These are phyloP conservation scores for Microchrysa polita DNA, from an alignment of 2,888 invertebrate species.

Conservation along the genomic window DNA sequence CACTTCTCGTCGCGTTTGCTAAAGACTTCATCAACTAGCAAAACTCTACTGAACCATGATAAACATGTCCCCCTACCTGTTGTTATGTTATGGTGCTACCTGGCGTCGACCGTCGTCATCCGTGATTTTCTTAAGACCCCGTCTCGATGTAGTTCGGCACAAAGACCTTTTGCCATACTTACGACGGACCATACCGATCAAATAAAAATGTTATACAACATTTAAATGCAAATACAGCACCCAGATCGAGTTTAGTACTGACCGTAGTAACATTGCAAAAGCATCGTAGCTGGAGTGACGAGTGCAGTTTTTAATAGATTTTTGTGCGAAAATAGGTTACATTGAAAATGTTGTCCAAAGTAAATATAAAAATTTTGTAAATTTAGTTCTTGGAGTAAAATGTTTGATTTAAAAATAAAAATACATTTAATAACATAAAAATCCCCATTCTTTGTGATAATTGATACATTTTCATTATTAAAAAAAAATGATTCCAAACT, in stretches of 20 bases:
- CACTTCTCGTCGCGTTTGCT: conserved; percentile 21
- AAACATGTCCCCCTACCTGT: conserved; percentile 36
- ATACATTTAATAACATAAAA: background rate
- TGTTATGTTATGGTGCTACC: no score
- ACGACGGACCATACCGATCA: background rate
- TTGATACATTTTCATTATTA: background rate
- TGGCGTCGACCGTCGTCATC: background rate
- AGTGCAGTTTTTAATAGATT: background rate
- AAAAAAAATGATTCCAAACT: background rate
- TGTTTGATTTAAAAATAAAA: background rate
- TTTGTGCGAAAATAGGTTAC: background rate
- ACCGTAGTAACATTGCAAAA: conserved; percentile 31
- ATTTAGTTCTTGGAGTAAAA: background rate
- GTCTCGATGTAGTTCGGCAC: background rate
- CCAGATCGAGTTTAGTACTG: conserved; percentile 7
- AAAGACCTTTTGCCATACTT: conserved; percentile 22
- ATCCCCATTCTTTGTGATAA: background rate
- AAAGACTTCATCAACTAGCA: background rate
- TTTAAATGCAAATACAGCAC: conserved; percentile 34
- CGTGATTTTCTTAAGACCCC: conserved; percentile 10
- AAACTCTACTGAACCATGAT: background rate
- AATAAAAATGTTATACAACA: conserved; percentile 34
- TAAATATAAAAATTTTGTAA: background rate
- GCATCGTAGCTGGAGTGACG: conserved; percentile 15
- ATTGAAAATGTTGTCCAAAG: conserved; percentile 25